These are phyloP conservation scores for Siderastrea siderea DNA, from an alignment of 92 coral and sea anemone genomes.

Conservation along the genomic window DNA sequence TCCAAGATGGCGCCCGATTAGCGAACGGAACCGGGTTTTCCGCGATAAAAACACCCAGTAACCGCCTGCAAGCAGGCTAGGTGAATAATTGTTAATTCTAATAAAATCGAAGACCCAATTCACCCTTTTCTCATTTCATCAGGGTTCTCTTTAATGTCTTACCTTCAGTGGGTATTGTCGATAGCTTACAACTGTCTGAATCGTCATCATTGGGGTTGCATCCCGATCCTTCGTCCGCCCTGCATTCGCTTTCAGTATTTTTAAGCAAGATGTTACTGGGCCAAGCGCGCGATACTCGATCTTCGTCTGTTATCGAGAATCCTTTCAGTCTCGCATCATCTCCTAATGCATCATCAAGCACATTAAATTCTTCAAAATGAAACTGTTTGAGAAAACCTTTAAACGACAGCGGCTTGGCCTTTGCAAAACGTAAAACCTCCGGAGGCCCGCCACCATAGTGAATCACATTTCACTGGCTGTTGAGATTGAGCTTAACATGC, in stretches of 20 bases:
- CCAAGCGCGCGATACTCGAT: not conserved
- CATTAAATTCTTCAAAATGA: slow-evolving; percentile 50
- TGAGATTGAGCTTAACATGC: slow-evolving; percentile 55
- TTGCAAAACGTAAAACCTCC: not conserved
- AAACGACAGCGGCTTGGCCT: slow-evolving; percentile 45
- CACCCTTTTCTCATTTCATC: too few species aligned
- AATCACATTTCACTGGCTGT: slow-evolving; percentile 46
- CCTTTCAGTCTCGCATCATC: not conserved
- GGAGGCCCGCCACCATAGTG: slow-evolving; percentile 78
- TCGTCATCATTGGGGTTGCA: slow-evolving; percentile 61
- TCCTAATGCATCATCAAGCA: slow-evolving; percentile 45
- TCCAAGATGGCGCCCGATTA: too few species aligned
- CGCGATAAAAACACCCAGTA: too few species aligned
- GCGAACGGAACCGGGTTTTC: too few species aligned
- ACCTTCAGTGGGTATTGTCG: slow-evolving; percentile 16
- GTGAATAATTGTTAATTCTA: too few species aligned
- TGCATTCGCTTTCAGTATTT: slow-evolving; percentile 1
- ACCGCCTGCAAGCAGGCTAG: too few species aligned
- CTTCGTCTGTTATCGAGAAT: slow-evolving; percentile 1
- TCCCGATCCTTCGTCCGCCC: slow-evolving; percentile 34
- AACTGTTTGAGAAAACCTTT: slow-evolving; percentile 70
- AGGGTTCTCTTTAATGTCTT: not conserved
- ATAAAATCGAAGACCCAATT: too few species aligned
- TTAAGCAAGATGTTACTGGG: not conserved
- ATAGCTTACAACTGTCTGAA: slow-evolving; percentile 47